Evolutionary conservation across 2,797 vertebrate species (phyloP).

Genomic region (Sebastes alutus): DNA sequence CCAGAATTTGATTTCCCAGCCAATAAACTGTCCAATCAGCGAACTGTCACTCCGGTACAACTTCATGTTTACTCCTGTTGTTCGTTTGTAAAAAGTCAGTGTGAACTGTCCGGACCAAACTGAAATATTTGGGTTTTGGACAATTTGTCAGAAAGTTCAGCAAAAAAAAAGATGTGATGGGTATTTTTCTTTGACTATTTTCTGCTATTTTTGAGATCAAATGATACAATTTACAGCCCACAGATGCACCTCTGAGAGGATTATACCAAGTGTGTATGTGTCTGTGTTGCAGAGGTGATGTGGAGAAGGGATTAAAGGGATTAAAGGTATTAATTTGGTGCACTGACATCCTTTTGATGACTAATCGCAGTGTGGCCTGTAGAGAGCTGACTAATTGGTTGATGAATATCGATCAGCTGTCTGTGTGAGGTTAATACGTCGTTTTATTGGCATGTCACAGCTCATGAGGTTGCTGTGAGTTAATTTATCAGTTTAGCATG

Average conservation of each 20-base stretch:
- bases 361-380: conserved; percentile 20
- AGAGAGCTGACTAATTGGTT: conserved; percentile 55
- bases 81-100: too few relatives aligned
- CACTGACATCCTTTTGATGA: conserved; percentile 52
- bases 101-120: too few relatives aligned
- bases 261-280: conserved; percentile 9
- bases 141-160: background rate
- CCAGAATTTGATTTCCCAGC: too few relatives aligned
- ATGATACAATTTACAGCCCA: background rate
- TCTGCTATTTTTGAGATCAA: background rate
- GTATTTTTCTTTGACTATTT: background rate
- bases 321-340: conserved; percentile 56
- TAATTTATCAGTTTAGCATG: conserved; percentile 34
- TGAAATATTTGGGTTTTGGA: too few relatives aligned
- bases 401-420: conserved; percentile 59
- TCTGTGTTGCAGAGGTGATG: conserved; percentile 7
- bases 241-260: conserved; percentile 31
- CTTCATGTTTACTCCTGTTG: too few relatives aligned
- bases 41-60: too few relatives aligned
- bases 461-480: conserved; percentile 41
- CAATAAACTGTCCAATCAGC: background rate
- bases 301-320: conserved; percentile 35
- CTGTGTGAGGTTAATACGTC: conserved; percentile 28
- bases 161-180: background rate
- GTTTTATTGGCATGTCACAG: conserved; percentile 48